Conservation (phyloP, 2,113 vertebrate species). For the Euleptes europaea region DNA sequence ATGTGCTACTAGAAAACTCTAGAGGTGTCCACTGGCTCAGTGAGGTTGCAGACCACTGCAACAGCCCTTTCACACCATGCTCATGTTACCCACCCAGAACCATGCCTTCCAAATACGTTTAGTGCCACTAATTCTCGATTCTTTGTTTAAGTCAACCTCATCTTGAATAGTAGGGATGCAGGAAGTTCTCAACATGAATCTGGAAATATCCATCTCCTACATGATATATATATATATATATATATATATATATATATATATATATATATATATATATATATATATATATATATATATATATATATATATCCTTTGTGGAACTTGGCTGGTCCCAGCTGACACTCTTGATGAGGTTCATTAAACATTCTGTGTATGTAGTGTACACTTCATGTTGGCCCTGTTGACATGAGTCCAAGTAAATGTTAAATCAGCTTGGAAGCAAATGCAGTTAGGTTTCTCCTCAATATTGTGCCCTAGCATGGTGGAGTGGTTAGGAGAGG, state of each 20-base stretch:
- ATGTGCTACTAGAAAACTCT: no score
- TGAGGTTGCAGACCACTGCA: no score
- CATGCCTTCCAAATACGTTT: neutral
- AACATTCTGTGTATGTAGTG: neutral
- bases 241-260: no score
- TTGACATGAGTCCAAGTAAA: neutral
- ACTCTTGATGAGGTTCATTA: neutral
- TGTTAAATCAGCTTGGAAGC: neutral
- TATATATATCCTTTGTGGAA: no score
- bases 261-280: no score
- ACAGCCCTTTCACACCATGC: neutral
- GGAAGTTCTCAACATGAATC: neutral
- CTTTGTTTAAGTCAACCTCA: neutral
- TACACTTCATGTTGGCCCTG: neutral
- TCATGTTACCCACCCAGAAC: neutral
- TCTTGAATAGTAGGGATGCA: neutral
- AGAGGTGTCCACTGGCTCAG: no score
- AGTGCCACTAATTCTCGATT: neutral
- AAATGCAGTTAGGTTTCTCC: neutral
- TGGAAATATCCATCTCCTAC: neutral
- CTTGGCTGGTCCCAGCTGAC: neutral
- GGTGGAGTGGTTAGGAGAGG: no score
- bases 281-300: no score
- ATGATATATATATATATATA: no score
- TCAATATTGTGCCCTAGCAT: no score